Evolutionary conservation across 37 sponge, comb jelly and placozoan species (phyloP).

Genomic region (Aplysina aerophoba): DNA sequence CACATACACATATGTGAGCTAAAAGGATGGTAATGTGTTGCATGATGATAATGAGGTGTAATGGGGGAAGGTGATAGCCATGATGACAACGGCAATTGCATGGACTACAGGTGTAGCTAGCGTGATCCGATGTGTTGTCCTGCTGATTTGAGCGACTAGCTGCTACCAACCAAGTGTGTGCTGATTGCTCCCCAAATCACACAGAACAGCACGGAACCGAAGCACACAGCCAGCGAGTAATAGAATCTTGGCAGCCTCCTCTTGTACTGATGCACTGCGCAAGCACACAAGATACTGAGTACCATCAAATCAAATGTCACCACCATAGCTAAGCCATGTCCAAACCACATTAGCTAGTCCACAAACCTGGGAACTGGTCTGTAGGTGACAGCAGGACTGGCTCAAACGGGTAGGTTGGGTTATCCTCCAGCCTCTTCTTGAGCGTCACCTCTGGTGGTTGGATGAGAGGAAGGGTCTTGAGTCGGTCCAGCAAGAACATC

Average conservation of each 20-base stretch:
- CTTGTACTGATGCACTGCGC: constrained; percentile 20
- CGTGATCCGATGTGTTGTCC: no score
- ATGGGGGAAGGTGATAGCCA: no score
- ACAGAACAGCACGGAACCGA: background rate
- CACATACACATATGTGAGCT: no score
- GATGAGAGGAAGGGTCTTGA: constrained; percentile 22
- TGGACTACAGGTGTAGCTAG: no score
- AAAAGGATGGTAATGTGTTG: no score
- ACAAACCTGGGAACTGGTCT: constrained; percentile 14
- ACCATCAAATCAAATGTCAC: background rate
- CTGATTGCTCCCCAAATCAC: background rate
- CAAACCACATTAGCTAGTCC: background rate
- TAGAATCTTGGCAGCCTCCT: constrained; percentile 19
- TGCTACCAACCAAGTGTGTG: background rate
- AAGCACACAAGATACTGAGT: background rate
- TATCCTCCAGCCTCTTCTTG: constrained; percentile 32
- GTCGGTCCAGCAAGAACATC: background rate
- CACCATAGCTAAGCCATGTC: background rate
- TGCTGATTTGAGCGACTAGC: background rate
- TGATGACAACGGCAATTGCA: no score
- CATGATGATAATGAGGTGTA: no score
- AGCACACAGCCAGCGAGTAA: background rate
- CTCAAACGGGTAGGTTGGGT: constrained; percentile 55
- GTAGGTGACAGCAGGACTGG: constrained; percentile 12
- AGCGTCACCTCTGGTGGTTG: constrained; percentile 37